Percentiles rank a stretch among this genome's conserved stretches.
These are phyloP conservation scores for Aplidium turbinatum DNA, from an alignment of 23 tunicate species.

Conservation along the genomic window DNA sequence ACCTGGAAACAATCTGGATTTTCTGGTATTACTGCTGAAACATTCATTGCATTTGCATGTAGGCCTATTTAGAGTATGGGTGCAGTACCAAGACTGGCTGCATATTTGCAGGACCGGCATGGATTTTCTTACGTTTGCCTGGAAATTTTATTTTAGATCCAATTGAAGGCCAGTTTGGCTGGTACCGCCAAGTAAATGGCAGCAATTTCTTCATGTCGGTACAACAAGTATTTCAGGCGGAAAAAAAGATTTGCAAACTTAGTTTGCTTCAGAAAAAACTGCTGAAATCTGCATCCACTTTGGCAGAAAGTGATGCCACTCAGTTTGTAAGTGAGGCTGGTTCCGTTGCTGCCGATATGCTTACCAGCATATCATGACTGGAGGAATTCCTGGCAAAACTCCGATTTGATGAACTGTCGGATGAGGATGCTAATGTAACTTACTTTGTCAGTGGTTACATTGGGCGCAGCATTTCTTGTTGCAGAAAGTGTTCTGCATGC, in stretches of 20 bases:
- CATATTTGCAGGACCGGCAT: slow-evolving; percentile 5
- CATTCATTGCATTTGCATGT: slow-evolving; percentile 7
- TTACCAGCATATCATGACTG: no score
- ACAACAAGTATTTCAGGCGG: not conserved
- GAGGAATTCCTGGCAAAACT: not conserved
- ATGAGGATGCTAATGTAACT: slow-evolving; percentile 7
- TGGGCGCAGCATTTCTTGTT: slow-evolving; percentile 11
- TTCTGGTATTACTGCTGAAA: slow-evolving; percentile 1
- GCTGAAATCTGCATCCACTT: not conserved
- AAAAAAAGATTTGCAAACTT: not conserved
- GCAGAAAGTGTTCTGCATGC: slow-evolving; percentile 8
- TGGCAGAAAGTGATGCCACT: no score
- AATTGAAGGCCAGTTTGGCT: slow-evolving; percentile 24
- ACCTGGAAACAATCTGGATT: slow-evolving; percentile 4
- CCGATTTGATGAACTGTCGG: slow-evolving; percentile 5
- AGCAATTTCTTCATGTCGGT: slow-evolving; percentile 3
- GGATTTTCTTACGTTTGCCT: slow-evolving; percentile 10
- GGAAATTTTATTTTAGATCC: slow-evolving; percentile 11
- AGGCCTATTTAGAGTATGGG: slow-evolving; percentile 17
- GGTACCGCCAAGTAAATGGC: slow-evolving; percentile 17
- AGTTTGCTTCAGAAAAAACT: slow-evolving; percentile 9
- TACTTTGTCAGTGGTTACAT: slow-evolving; percentile 20
- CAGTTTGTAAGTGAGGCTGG: not conserved
- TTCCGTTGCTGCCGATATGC: no score
- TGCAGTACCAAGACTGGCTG: no score